Conservation (phyloP, 1,140 invertebrate species). For the Brachionus asplanchnoidis region DNA sequence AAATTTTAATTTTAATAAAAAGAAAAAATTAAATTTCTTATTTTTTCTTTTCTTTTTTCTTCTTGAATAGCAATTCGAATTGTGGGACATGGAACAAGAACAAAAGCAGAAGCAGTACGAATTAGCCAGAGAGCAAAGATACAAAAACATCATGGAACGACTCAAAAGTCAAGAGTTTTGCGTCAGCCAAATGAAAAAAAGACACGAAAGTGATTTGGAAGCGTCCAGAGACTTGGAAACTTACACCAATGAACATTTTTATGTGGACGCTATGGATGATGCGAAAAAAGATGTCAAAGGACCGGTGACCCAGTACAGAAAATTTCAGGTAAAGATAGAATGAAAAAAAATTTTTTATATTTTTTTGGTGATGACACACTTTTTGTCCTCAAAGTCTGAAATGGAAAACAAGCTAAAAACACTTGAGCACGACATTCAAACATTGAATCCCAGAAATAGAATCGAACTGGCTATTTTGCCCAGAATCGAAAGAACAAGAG, state of each 20-base stretch:
- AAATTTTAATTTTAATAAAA: neutral
- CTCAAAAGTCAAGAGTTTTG: constrained; percentile 36
- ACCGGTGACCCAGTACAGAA: constrained; percentile 34
- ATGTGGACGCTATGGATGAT: constrained; percentile 34
- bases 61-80: constrained; percentile 28
- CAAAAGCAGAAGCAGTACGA: constrained; percentile 35
- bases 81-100: constrained; percentile 41
- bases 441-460: constrained; percentile 8
- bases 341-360: too few relatives aligned
- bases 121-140: neutral
- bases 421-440: neutral
- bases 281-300: constrained; percentile 5
- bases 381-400: neutral
- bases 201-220: constrained; percentile 39
- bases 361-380: too few relatives aligned
- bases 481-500: constrained; percentile 37
- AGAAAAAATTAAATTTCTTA: neutral
- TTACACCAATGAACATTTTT: constrained; percentile 18
- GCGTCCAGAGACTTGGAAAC: constrained; percentile 8
- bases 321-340: neutral
- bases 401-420: constrained; percentile 19
- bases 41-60: neutral
- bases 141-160: constrained; percentile 36
- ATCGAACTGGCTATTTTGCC: constrained; percentile 40
- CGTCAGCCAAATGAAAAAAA: constrained; percentile 9